Base-by-base conservation (phyloP, 2,888 invertebrate genomes). In the Nudaria mundana region DNA sequence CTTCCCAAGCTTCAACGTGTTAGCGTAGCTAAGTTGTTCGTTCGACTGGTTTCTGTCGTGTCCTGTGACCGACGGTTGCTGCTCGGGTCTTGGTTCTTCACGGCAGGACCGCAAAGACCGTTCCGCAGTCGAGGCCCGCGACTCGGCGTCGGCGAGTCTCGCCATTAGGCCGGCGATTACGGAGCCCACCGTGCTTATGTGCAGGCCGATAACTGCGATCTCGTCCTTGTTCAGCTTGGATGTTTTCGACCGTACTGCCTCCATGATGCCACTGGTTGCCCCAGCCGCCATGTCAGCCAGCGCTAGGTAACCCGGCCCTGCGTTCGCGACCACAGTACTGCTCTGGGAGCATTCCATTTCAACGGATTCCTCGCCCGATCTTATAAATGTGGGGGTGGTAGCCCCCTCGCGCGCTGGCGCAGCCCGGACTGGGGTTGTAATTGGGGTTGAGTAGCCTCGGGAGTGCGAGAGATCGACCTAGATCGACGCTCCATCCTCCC, bases 361-460 rank as follows among this genome's bases (percentile, higher is more conserved):
- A n/a, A n/a, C n/a, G n/a, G n/a, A n/a, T n/a, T n/a, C n/a, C n/a
- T n/a, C n/a, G n/a, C n/a, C n/a, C n/a, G n/a, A n/a, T n/a, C n/a
- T n/a, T n/a, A n/a, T n/a, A n/a, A n/a, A n/a, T n/a, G n/a, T n/a
- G n/a, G n/a, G n/a, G n/a, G n/a, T n/a, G n/a, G n/a, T n/a, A n/a
- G n/a, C n/a, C n/a, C n/a, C n/a, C n/a, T n/a, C n/a, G n/a, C n/a
- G n/a, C n/a, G n/a, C n/a, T n/a, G n/a, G n/a, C n/a, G n/a, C n/a
- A 63, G 60, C 59, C 63, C 60, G 61, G 55, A 60, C 59, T 61
- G 58, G 62, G 61, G 60, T 65, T 64, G 63, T 61, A 59, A 73
- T 81, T 81, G 76, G 72, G 71, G 80, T 71, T 71, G 83, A 81
- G 82, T 90, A 89, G 87, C 89, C 90, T 89, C 86, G 87, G 89